These are phyloP conservation scores for Euproctis similis DNA, from an alignment of 2,888 invertebrate species.

Conservation along the genomic window DNA sequence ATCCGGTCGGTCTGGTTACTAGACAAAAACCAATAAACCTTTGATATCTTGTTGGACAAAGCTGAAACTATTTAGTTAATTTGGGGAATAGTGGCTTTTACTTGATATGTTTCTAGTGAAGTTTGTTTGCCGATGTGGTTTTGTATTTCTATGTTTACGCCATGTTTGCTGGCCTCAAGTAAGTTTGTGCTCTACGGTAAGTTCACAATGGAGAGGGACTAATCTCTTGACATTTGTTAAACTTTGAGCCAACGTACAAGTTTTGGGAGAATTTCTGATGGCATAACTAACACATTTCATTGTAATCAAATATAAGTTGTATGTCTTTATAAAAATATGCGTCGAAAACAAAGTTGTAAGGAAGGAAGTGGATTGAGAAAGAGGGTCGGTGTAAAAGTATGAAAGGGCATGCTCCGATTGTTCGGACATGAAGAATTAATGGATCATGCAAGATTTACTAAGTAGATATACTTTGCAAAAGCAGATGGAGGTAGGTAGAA, in stretches of 20 bases:
- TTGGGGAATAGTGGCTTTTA: constrained; percentile 2
- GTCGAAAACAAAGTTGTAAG: no score
- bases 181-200: constrained; percentile 1
- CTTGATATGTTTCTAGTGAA: constrained; percentile 4
- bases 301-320: no score
- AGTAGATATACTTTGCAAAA: no score
- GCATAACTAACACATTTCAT: constrained; percentile 1
- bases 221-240: constrained; percentile 4
- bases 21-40: constrained; percentile 2
- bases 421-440: no score
- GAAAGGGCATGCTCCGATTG: no score
- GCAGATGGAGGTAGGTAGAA: no score
- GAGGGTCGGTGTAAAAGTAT: no score
- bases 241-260: constrained; percentile 1
- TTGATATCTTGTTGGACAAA: constrained; percentile 6
- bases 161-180: constrained; percentile 1
- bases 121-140: constrained; percentile 3
- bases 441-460: no score
- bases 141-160: constrained; percentile 3
- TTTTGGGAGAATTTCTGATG: background rate
- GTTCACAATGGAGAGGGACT: constrained; percentile 4
- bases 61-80: background rate
- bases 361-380: no score
- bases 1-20: background rate
- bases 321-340: no score